Percentiles rank a stretch among this genome's conserved stretches.
phyloP scores from a whole-genome alignment of 92 coral and sea anemone genomes.

The Desmophyllum pertusum region DNA sequence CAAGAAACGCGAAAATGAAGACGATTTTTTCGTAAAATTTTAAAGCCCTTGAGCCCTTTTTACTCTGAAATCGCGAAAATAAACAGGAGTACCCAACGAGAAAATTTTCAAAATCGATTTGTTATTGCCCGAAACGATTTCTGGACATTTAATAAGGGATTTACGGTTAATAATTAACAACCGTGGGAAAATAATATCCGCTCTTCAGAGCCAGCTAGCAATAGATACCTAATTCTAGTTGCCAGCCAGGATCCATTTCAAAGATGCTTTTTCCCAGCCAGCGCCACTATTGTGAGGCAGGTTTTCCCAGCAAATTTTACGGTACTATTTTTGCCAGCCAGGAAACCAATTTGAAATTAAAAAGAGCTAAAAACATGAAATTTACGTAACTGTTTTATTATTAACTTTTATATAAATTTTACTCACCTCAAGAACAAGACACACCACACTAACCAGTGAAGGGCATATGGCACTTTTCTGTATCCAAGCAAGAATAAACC shows the following conservation, averaged over 20 bases:
- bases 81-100: constrained; percentile 26
- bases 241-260: constrained; percentile 18
- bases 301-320: constrained; percentile 24
- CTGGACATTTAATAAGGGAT: not conserved
- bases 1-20: too few species aligned
- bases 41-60: too few species aligned
- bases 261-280: constrained; percentile 26
- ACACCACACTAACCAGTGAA: too few species aligned
- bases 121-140: constrained; percentile 13
- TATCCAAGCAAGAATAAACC: too few species aligned
- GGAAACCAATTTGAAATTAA: constrained; percentile 11
- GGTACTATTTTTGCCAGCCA: constrained; percentile 20
- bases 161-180: constrained; percentile 25
- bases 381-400: too few species aligned
- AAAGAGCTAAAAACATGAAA: too few species aligned
- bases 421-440: too few species aligned
- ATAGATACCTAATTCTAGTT: not conserved
- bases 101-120: not conserved
- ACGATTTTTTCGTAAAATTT: too few species aligned
- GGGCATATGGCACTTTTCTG: too few species aligned
- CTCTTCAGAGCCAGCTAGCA: too few species aligned
- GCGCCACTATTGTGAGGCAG: not conserved
- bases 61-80: too few species aligned
- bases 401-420: too few species aligned
- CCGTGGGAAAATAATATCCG: constrained; percentile 35